Base-by-base conservation (phyloP, 2,797 vertebrate species). In the Peromyscus attwateri region DNA sequence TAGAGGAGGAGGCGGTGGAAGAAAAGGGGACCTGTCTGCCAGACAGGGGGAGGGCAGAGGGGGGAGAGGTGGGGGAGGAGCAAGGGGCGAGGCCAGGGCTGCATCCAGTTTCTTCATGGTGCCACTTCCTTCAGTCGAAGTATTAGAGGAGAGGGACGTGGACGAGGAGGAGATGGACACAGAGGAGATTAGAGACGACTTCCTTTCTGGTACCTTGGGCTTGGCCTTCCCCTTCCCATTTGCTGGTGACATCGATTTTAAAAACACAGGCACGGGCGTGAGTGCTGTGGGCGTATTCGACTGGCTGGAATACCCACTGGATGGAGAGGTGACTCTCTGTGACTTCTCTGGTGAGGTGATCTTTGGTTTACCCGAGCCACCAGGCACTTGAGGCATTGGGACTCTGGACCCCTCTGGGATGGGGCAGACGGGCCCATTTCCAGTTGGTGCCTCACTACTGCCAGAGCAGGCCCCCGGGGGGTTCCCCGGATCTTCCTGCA, bases 261-360 rank as follows among this genome's bases (percentile, higher is more conserved):
- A 90, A 34, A 99, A 98, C 0, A 99, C 99, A 91, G 99, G 99
- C 98, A 99, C 99, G 0, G 99, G 99, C 82, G 99, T 99, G 95
- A 99, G 99, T 0, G 99, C 99, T 3, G 99, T 99, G 89, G 99
- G 99, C 3, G 99, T 99, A 97, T 99, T 99, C 60, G 99, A 99
- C 98, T 99, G 99, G 98, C 99, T 99, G 92, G 99, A 99, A 98
- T 99, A 99, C 64, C 99, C 99, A 43, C 99, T 99, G 0, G 99
- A 99, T 0, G 99, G 99, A 0, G 99, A 99, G 13, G 99, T 99
- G 95, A 99, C 99, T 92, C 99, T 98, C 97, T 99, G 99, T 27
- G 99, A 98, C 98, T 99, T 99, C 98, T 99, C 99, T 0, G 99
- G 99, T 0, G 99, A 99, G 6, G 98, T 95, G 92, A 97, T 98